A percentile compares a stretch with the other conserved stretches of the same genome.
Conservation (phyloP, 2,113 vertebrate genomes). For the Cyanocitta stelleri region DNA sequence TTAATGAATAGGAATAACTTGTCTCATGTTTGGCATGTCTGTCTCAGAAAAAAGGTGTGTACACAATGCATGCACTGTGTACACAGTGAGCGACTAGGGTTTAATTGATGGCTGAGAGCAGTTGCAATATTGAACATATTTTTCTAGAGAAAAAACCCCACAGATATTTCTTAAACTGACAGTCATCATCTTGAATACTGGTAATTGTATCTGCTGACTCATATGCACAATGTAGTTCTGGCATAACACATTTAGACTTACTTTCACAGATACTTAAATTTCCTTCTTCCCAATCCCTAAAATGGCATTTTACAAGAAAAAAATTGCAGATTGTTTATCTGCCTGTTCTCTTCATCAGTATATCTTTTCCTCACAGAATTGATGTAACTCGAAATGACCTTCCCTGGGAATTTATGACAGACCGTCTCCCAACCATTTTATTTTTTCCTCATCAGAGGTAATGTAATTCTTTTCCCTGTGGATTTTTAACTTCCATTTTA, state of each 20-base stretch:
- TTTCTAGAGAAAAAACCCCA: neutral
- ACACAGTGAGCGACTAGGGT: neutral
- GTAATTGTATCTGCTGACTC: neutral
- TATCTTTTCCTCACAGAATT: constrained; percentile 73
- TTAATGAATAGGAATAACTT: neutral
- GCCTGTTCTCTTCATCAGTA: neutral
- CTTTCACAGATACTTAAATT: neutral
- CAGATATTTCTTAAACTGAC: neutral
- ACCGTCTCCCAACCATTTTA: constrained; percentile 88
- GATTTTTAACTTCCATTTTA: neutral
- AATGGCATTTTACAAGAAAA: neutral
- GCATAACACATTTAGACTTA: neutral
- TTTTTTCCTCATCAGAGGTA: constrained; percentile 91
- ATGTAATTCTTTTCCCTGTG: neutral
- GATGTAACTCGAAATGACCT: constrained; percentile 93
- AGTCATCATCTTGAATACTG: neutral
- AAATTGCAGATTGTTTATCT: neutral
- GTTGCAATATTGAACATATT: neutral
- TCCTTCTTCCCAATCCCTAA: neutral
- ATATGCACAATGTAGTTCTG: neutral
- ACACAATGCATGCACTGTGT: neutral
- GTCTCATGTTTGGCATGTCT: neutral
- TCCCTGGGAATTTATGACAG: constrained; percentile 98
- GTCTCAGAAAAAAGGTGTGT: neutral
- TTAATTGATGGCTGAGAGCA: neutral